Percentiles rank a stretch among this genome's conserved stretches.
phyloP scores from a whole-genome alignment of 2,888 invertebrate species.

The Amiota communis region DNA sequence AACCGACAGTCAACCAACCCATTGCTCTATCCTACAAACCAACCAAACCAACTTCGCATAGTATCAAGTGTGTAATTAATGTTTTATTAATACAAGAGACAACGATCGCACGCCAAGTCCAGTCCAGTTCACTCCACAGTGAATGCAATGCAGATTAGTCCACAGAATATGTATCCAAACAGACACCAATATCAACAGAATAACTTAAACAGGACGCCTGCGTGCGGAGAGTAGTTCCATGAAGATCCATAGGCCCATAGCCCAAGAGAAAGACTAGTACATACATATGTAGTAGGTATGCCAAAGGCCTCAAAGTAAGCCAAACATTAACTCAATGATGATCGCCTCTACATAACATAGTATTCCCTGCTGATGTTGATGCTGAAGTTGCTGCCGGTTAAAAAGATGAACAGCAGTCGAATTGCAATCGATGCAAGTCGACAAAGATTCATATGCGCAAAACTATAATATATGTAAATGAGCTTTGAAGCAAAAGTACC shows the following conservation, averaged over 20 bases:
- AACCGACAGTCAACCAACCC: slow-evolving; percentile 38
- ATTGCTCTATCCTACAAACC: neutral
- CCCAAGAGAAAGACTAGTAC: neutral
- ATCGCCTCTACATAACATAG: neutral
- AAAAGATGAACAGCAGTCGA: slow-evolving; percentile 72
- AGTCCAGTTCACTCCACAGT: no score
- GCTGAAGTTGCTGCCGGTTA: slow-evolving; percentile 34
- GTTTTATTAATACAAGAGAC: slow-evolving; percentile 73
- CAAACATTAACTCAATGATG: neutral
- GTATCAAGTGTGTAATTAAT: slow-evolving; percentile 71
- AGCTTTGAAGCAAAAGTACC: slow-evolving; percentile 30
- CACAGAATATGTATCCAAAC: no score
- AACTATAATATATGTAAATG: slow-evolving; percentile 63
- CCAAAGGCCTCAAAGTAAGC: neutral
- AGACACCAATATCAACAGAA: no score
- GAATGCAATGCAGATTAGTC: no score
- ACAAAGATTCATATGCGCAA: slow-evolving; percentile 62
- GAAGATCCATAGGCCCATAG: neutral
- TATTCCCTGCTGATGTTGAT: neutral
- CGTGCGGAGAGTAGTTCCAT: no score
- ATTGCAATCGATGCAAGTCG: slow-evolving; percentile 69
- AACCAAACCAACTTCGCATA: slow-evolving; percentile 20
- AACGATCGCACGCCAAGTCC: slow-evolving; percentile 65
- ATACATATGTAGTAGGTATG: no score
- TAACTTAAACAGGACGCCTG: no score